These are phyloP conservation scores for Diadema setosum DNA, from an alignment of 35 echinoderm and acorn worm genomes.

Conservation along the genomic window DNA sequence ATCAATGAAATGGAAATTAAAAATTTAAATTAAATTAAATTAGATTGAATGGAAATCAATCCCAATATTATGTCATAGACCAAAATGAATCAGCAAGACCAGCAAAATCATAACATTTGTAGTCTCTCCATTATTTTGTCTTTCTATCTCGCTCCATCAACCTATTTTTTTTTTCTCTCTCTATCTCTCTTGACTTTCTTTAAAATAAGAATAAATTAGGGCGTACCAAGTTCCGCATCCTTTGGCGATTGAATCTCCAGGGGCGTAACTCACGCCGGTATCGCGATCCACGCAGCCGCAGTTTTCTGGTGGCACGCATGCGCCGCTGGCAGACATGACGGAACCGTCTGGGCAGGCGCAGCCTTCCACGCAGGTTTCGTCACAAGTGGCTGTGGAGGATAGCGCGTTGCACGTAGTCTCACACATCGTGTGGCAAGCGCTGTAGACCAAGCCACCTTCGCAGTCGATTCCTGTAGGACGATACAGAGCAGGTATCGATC, in stretches of 20 bases:
- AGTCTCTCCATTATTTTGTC: too few species aligned
- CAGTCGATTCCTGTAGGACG: not conserved
- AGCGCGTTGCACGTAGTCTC: not conserved
- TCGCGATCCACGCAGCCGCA: conserved; percentile 40
- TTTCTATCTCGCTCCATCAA: too few species aligned
- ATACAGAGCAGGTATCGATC: too few species aligned
- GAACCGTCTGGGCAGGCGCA: conserved; percentile 58
- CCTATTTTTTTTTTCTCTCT: too few species aligned
- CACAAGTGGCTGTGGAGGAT: not conserved
- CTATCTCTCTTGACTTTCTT: too few species aligned
- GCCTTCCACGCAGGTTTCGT: conserved; percentile 69
- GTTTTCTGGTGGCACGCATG: conserved; percentile 20
- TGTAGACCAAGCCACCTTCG: not conserved
- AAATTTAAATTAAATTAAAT: too few species aligned
- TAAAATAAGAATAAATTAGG: too few species aligned
- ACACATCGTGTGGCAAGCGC: not conserved
- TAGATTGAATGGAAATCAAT: too few species aligned
- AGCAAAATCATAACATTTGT: too few species aligned
- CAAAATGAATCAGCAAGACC: too few species aligned
- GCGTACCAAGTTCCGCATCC: conserved; percentile 79
- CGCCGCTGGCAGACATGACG: conserved; percentile 24
- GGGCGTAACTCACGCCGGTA: not conserved
- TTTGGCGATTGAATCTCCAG: conserved; percentile 21
- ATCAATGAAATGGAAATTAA: too few species aligned
- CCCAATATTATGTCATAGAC: too few species aligned